phyloP scores from a whole-genome alignment of 2,113 vertebrate species.

The Nanger granti region DNA sequence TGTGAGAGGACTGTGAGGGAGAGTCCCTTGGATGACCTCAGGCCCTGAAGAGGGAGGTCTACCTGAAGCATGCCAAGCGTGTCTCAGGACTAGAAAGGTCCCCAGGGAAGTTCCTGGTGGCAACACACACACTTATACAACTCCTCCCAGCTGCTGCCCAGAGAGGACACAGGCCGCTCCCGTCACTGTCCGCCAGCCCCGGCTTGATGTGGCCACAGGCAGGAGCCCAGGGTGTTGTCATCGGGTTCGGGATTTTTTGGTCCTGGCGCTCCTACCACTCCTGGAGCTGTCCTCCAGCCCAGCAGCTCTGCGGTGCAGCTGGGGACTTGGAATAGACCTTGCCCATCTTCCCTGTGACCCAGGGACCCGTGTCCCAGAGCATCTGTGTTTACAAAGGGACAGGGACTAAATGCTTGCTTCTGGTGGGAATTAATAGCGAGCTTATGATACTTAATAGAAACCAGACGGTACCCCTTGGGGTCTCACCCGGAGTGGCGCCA shows the following conservation, averaged over 20 bases:
- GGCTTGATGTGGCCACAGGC: neutral
- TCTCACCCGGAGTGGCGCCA: neutral
- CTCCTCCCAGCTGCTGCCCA: too few relatives aligned
- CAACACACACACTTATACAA: neutral
- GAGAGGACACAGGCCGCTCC: neutral
- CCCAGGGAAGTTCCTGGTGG: neutral
- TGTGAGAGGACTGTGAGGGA: neutral
- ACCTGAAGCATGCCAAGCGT: neutral
- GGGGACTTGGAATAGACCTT: neutral
- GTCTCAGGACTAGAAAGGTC: neutral
- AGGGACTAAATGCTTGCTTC: neutral
- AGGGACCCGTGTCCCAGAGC: neutral
- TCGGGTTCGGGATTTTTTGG: neutral
- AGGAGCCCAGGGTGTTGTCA: neutral
- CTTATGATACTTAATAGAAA: constrained; percentile 27
- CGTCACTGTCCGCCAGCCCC: neutral
- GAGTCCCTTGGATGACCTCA: neutral
- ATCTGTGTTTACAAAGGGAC: neutral
- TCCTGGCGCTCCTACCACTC: too few relatives aligned
- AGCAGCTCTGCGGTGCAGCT: accelerated
- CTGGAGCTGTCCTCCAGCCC: neutral
- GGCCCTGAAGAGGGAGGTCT: neutral
- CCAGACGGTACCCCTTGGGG: neutral
- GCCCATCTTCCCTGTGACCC: neutral
- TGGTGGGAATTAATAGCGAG: neutral